Evolutionary conservation across 2,113 vertebrate species (phyloP), one percentile per base, ranked within the genome.

Genomic region (Saguinus imperator): DNA sequence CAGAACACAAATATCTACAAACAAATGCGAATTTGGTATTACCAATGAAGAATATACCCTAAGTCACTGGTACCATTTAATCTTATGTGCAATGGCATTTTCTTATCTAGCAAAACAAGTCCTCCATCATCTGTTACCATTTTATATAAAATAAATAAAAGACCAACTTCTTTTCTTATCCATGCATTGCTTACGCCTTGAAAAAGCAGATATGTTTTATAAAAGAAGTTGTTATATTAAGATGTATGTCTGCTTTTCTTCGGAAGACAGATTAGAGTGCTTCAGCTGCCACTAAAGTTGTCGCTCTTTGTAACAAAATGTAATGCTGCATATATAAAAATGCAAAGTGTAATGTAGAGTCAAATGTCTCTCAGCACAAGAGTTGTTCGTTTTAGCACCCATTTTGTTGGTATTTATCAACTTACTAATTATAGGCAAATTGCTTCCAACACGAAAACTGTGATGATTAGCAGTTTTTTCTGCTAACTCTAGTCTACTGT

Each of bases 251-350:
- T 98, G 98, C 97, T 98, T 98, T 93, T 89, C 98, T 98, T 97
- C 92, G 55, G 95, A 97, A 98, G 96, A 97, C 90, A 97, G 96
- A 98, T 98, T 96, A 98, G 97, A 97, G 87, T 27, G 64, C 66
- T 82, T 98, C 97, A 96, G 95, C 97, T 98, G 97, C 95, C 96
- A 97, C 98, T 95, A 95, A 98, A 97, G 96, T 93, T 96, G 94
- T 89, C 58, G 94, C 95, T 98, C 95, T 98, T 98, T 98, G 95
- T 96, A 97, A 89, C 89, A 97, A 98, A 98, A 98, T 97, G 98
- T 96, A 98, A 96, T 96, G 96, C 96, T 96, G 96, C 95, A 97
- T 98, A 97, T 97, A 98, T 98, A 98, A 98, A 98, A 98, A 96
- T 97, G 96, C 96, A 95, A 97, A 98, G 97, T 98, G 90, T 92